A percentile compares a stretch with the other conserved stretches of the same genome.
Conservation (phyloP, 2,113 vertebrate genomes). For the Apodemus sylvaticus region DNA sequence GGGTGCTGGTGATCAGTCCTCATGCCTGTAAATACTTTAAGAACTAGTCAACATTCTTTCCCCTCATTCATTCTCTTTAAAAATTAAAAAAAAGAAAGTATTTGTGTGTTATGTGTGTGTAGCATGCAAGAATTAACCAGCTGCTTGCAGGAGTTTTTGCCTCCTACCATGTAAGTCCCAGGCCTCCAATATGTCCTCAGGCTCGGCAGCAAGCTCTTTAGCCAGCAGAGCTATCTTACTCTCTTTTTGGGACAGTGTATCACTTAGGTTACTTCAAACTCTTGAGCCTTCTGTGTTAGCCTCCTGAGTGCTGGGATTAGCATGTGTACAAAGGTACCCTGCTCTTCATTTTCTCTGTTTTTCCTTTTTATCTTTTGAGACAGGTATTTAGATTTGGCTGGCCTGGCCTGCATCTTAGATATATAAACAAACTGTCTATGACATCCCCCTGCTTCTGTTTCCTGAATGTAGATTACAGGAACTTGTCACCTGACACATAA, state of each 20-base stretch:
- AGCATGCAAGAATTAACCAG: background rate
- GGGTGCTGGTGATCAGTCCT: background rate
- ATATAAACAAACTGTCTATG: background rate
- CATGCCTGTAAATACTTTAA: background rate
- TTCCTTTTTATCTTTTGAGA: background rate
- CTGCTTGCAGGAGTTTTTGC: background rate
- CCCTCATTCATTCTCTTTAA: background rate
- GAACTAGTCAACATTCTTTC: background rate
- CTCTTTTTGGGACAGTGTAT: background rate
- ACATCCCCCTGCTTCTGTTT: background rate
- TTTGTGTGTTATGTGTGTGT: background rate
- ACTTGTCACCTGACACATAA: background rate
- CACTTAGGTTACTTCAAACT: background rate
- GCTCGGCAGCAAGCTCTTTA: background rate
- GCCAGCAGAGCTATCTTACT: background rate
- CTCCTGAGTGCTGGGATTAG: background rate
- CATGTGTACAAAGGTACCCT: background rate
- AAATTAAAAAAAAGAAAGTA: background rate
- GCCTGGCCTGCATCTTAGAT: background rate
- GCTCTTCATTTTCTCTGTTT: background rate
- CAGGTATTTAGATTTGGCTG: background rate
- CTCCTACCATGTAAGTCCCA: background rate
- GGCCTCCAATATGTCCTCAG: background rate
- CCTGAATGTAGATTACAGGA: background rate
- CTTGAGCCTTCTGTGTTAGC: background rate